phyloP scores from a whole-genome alignment of 2,113 vertebrate genomes.

The Asarcornis scutulata region DNA sequence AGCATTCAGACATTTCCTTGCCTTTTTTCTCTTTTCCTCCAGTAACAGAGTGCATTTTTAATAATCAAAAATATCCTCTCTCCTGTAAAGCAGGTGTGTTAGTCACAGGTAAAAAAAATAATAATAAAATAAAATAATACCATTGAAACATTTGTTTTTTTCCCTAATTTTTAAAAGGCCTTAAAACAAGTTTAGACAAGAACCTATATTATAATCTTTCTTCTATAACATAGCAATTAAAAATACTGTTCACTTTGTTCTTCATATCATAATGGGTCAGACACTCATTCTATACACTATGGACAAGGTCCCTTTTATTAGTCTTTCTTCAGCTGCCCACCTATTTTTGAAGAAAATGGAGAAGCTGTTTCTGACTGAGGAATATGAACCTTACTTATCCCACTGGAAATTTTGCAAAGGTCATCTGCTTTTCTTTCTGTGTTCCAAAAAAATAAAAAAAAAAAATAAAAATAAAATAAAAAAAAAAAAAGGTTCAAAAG shows the following conservation, averaged over 20 bases:
- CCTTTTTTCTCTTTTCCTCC: neutral
- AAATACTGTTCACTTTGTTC: neutral
- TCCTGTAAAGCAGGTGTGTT: neutral
- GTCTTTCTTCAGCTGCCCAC: neutral
- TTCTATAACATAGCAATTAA: neutral
- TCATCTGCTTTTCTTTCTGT: conserved; percentile 3
- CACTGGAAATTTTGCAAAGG: conserved; percentile 28
- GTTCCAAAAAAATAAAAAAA: neutral
- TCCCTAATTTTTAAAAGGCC: neutral
- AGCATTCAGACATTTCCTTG: neutral
- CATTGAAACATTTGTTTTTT: neutral
- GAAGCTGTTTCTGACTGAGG: neutral
- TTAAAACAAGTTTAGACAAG: neutral
- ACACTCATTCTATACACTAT: neutral
- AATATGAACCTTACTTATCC: neutral
- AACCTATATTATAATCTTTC: neutral
- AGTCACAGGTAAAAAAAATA: neutral
- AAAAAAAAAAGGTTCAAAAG: neutral
- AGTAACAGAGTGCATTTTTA: neutral
- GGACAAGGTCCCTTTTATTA: neutral
- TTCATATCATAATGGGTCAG: neutral
- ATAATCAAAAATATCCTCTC: neutral
- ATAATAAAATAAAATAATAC: neutral
- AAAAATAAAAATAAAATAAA: neutral
- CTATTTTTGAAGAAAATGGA: neutral